A percentile compares a stretch with the other conserved stretches of the same genome.
These are phyloP conservation scores for Tetramorium alpestre DNA, from an alignment of 1,140 invertebrate genomes.

Conservation along the genomic window DNA sequence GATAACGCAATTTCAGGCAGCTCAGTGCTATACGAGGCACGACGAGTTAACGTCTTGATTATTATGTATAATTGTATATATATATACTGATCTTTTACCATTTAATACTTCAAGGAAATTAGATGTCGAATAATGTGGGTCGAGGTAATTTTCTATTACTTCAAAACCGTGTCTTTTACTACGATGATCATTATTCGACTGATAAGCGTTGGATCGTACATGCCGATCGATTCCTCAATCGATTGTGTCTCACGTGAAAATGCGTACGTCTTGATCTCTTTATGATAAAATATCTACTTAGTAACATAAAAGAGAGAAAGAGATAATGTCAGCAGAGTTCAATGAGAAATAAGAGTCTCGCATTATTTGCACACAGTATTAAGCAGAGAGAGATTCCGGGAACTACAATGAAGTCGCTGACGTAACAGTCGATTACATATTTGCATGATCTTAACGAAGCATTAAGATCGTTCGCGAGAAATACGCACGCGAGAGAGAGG, in stretches of 20 bases:
- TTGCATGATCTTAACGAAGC: conserved; percentile 23
- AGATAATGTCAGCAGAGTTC: conserved; percentile 28
- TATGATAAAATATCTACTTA: conserved; percentile 51
- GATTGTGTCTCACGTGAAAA: conserved; percentile 22
- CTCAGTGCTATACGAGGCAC: not conserved
- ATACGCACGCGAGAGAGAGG: not conserved
- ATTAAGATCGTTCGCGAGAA: conserved; percentile 31
- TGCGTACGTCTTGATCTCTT: conserved; percentile 65
- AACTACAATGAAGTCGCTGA: conserved; percentile 32
- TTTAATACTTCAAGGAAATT: conserved; percentile 33
- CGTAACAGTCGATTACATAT: conserved; percentile 31
- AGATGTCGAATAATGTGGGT: conserved; percentile 39
- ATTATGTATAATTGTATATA: conserved; percentile 36
- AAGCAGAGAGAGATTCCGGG: conserved; percentile 34
- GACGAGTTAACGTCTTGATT: conserved; percentile 30
- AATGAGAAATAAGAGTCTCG: conserved; percentile 41
- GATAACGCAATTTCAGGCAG: conserved; percentile 32
- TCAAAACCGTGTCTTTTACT: conserved; percentile 45
- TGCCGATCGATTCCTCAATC: conserved; percentile 45
- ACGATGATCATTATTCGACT: conserved; percentile 39
- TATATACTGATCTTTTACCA: conserved; percentile 34
- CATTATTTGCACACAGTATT: conserved; percentile 65
- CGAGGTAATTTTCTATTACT: conserved; percentile 59
- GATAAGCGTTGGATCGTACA: conserved; percentile 24
- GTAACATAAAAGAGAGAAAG: conserved; percentile 2